Base-by-base conservation (phyloP, 2,113 vertebrate species). In the Oryzias woworae region DNA sequence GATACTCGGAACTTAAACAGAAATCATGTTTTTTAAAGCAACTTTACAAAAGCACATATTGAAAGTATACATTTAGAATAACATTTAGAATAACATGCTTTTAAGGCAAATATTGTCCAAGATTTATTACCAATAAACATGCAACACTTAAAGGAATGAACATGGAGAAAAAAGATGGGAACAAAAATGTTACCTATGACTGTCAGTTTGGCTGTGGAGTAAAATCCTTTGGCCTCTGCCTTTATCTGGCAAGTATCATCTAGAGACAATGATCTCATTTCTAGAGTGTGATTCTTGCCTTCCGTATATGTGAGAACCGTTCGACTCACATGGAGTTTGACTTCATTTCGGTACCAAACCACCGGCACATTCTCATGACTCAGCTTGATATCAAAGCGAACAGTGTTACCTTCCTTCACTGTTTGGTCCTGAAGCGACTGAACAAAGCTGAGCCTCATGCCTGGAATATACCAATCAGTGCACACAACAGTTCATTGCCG, bases 161-260 rank as follows among this genome's bases (percentile, higher is more conserved):
- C 36, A 20, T 20, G 26, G 26, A 22, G n/a, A 20, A 41, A 57
- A 17, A 18, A 18, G 22, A 8, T 53, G 49, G 2, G 36, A 7
- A 56, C 24, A 36, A 10, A 10, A 36, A 12, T 13, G 68, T 94
- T 95, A 99, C 97, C 97, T 94, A 98, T 82, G 72, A 99, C 96
- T 36, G 92, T 95, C 58, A 99, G 92, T 4, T 96, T 89, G 66
- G 95, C 96, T 28, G 81, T 85, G 58, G 95, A 94, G 72, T 71
- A 91, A 73, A 96, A 62, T 60, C 95, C 92, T 88, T 94, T 95
- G 59, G 95, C 95, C 80, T 96, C 93, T 5, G 95, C 97, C 86
- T 92, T 98, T 87, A 99, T 94, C 87, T 96, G 95, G 3, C 96
- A 98, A 81, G 95, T 98, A 75, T 99, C 97, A 76, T 99, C 95